Base-by-base conservation (phyloP, 2,888 invertebrate species). In the Cephus spinipes region DNA sequence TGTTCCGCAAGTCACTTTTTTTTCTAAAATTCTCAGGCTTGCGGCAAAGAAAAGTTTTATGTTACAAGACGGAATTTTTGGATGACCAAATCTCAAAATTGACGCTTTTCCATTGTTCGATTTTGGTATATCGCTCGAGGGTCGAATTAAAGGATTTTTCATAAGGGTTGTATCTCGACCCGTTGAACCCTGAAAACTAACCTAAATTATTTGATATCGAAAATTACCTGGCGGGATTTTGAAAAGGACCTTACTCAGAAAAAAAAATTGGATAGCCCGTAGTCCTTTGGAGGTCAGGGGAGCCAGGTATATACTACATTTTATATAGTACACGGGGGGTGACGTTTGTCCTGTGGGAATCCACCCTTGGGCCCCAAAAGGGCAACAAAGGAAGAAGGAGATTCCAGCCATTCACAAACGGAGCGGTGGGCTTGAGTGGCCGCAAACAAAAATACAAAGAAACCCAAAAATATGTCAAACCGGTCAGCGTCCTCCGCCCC, bases 361-460 rank as follows among this genome's bases (percentile, higher is more conserved):
- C 79, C 84, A 83, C 79, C 81, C 83, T 80, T 80, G 76, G 83
- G 77, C 80, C 83, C 82, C 82, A 83, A 85, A 85, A 84, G 83
- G 82, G 83, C 85, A 86, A 86, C 86, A 86, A 86, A 84, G 81
- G 83, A 83, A 79, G 78, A 83, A 78, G 83, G 79, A 82, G 83
- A 86, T 83, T 82, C 83, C 80, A 83, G 81, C 80, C 82, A 84
- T 81, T 82, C 79, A 81, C 83, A 83, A 81, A 82, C 82, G 83
- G 81, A 84, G 82, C 84, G 83, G 85, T 85, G 86, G 86, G 89
- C 87, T 88, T 83, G 88, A 88, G 88, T 88, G 88, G 87, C 86
- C 87, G 84, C 88, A 88, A 87, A 89, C 88, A 88, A 87, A 88
- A 87, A 84, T 87, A 87, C 86, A 87, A 87, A 85, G 85, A 81